Percentiles rank a stretch among this genome's conserved stretches.
Conservation (phyloP, 2,113 vertebrate species). For the Eidolon helvum region DNA sequence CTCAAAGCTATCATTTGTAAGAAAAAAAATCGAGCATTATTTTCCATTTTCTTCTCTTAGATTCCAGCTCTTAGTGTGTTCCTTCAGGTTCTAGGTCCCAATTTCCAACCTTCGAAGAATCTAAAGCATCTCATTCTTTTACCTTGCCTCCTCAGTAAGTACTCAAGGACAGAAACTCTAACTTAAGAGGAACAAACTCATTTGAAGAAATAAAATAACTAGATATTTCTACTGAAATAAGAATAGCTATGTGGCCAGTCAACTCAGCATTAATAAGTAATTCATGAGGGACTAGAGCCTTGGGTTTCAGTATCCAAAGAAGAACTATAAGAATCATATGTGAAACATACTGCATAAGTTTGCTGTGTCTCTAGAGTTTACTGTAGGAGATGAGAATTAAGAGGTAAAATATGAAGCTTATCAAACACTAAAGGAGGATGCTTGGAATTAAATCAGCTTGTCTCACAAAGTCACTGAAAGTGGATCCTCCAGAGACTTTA, state of each 20-base stretch:
- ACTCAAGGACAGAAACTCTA: neutral
- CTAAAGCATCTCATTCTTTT: neutral
- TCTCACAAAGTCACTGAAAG: neutral
- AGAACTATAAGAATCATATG: neutral
- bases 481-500: neutral
- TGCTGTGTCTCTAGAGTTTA: neutral
- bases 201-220: neutral
- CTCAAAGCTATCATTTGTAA: neutral
- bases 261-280: neutral
- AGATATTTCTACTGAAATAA: conserved; percentile 1
- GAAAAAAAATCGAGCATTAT: conserved; percentile 10
- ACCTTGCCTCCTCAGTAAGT: neutral
- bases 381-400: neutral
- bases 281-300: neutral
- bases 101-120: neutral
- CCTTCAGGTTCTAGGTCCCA: neutral
- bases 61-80: neutral
- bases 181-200: neutral
- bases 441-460: neutral
- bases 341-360: neutral
- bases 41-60: neutral
- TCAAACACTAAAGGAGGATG: neutral
- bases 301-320: neutral
- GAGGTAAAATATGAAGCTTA: neutral
- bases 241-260: neutral